Percentiles rank a stretch among this genome's conserved stretches.
phyloP scores from a whole-genome alignment of 2,113 vertebrate genomes.

The Passerina amoena region DNA sequence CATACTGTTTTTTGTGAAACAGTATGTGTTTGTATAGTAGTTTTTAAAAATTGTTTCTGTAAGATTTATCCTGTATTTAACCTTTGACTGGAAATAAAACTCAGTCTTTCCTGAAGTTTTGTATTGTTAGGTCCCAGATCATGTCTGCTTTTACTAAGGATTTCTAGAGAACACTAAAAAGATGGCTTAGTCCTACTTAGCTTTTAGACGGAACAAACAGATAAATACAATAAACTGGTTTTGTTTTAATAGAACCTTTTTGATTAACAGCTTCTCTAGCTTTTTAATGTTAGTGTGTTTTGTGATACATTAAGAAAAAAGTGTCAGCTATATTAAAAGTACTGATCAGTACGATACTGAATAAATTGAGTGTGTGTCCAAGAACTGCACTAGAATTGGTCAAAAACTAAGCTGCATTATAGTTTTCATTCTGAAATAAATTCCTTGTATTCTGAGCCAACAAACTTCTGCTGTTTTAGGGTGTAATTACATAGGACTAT shows the following conservation, averaged over 20 bases:
- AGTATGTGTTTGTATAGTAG: background rate
- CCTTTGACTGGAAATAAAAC: background rate
- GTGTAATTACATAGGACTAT: background rate
- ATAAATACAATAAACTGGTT: background rate
- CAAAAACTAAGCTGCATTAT: background rate
- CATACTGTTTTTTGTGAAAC: background rate
- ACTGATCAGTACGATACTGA: background rate
- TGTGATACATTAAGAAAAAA: background rate
- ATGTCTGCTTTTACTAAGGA: background rate
- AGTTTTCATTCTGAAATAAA: background rate
- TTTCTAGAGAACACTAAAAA: background rate
- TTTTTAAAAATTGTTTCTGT: background rate
- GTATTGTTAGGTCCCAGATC: background rate
- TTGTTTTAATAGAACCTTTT: background rate
- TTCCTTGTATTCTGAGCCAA: background rate
- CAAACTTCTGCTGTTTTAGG: background rate
- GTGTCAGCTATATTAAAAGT: background rate
- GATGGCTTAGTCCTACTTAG: background rate
- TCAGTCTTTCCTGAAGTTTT: background rate
- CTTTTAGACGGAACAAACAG: background rate
- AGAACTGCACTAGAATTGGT: background rate
- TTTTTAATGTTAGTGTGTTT: background rate
- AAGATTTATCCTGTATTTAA: background rate
- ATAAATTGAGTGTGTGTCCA: background rate
- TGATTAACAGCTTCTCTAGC: background rate